A percentile compares a stretch with the other conserved stretches of the same genome.
Conservation (phyloP, 2,888 invertebrate genomes). For the Pristionchus entomophagus region DNA sequence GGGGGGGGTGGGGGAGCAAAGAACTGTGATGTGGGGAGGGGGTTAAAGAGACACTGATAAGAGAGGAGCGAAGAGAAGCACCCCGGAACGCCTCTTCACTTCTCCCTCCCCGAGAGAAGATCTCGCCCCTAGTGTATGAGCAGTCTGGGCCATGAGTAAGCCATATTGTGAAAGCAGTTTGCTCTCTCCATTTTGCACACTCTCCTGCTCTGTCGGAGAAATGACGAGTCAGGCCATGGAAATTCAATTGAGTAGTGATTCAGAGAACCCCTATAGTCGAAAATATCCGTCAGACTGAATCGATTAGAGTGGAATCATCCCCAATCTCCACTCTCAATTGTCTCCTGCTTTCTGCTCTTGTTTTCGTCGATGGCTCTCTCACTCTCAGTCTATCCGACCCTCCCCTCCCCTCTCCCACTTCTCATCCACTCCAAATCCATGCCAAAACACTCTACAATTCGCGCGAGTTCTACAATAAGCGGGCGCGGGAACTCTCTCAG, state of each 20-base stretch:
- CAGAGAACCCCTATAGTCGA: neutral
- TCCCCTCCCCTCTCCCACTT: neutral
- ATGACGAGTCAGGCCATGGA: too few species aligned
- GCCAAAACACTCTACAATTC: conserved; percentile 2
- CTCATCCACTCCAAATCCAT: neutral
- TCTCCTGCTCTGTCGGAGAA: too few species aligned
- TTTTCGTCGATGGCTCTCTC: neutral
- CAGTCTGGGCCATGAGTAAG: neutral
- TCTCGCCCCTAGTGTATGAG: too few species aligned
- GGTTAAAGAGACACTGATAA: neutral
- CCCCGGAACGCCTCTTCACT: neutral
- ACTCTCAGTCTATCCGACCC: conserved; percentile 1
- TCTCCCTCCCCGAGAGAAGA: too few species aligned
- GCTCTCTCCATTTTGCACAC: too few species aligned
- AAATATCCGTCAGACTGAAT: neutral
- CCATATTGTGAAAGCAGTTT: neutral
- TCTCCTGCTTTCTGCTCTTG: neutral
- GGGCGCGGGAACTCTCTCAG: neutral
- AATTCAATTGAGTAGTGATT: too few species aligned
- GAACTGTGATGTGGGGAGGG: neutral
- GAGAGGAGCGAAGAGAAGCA: neutral
- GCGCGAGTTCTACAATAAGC: neutral
- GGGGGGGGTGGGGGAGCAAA: neutral
- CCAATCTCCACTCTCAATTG: neutral
- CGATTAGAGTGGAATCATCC: neutral